Evolutionary conservation across 2,113 vertebrate genomes (phyloP).

Genomic region (Acanthochromis polyacanthus): DNA sequence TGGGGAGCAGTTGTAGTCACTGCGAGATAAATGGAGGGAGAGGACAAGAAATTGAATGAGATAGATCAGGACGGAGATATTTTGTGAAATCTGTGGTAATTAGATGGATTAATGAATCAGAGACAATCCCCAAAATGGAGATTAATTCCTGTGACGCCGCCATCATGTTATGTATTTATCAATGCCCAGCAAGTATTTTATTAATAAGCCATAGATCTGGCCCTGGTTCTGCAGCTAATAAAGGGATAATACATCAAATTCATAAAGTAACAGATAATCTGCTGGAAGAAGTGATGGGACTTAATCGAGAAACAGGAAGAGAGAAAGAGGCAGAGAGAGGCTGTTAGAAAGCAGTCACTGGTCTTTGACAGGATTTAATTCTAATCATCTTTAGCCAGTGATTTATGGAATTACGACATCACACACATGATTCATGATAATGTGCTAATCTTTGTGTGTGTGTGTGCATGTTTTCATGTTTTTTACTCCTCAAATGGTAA

Average conservation of each 20-base stretch:
- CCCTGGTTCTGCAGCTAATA: conserved; percentile 66
- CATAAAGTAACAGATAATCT: conserved; percentile 76
- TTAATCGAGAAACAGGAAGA: conserved; percentile 46
- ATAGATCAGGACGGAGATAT: conserved; percentile 70
- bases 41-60: conserved; percentile 50
- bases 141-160: conserved; percentile 74
- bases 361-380: conserved; percentile 68
- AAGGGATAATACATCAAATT: conserved; percentile 75
- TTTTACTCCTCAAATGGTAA: conserved; percentile 2
- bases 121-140: conserved; percentile 74
- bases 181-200: conserved; percentile 79
- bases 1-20: conserved; percentile 1
- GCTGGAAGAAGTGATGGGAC: conserved; percentile 50
- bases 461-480: background rate
- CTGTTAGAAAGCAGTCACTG: conserved; percentile 40
- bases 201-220: conserved; percentile 73
- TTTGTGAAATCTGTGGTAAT: conserved; percentile 72
- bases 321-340: background rate
- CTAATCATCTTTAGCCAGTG: conserved; percentile 56
- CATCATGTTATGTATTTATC: conserved; percentile 80
- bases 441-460: conserved; percentile 27
- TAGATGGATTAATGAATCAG: conserved; percentile 79
- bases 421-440: conserved; percentile 50
- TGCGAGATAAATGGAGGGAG: conserved; percentile 25
- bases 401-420: conserved; percentile 51